Conservation (phyloP, 2,797 vertebrate species). For the Forpus xanthops region DNA sequence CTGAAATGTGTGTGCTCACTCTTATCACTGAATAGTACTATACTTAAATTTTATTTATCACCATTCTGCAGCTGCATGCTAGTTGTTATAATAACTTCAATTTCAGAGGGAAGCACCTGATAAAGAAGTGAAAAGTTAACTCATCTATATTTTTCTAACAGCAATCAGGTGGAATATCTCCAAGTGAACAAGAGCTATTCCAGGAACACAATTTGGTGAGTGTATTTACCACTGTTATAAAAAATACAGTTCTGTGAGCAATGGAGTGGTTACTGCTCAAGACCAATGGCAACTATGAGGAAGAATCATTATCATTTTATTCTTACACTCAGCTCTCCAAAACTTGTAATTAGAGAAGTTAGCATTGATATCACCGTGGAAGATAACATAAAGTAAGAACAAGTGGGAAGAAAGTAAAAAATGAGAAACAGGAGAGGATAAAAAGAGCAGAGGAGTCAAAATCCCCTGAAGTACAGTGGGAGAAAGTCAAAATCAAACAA, state of each 20-base stretch:
- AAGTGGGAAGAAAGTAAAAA: background rate
- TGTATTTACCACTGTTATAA: background rate
- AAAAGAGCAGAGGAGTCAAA: background rate
- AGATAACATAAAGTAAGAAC: background rate
- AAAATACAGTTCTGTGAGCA: background rate
- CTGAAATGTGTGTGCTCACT: background rate
- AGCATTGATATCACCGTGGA: background rate
- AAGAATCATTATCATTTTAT: background rate
- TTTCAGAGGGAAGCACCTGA: background rate
- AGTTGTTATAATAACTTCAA: background rate
- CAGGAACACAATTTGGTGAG: background rate
- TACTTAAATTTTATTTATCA: background rate
- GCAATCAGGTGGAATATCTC: background rate
- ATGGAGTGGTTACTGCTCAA: background rate
- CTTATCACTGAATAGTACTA: background rate
- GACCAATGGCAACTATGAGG: background rate
- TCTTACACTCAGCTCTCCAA: background rate
- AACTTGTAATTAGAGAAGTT: background rate
- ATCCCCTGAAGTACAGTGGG: background rate
- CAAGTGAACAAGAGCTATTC: background rate
- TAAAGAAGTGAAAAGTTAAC: background rate
- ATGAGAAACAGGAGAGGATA: background rate
- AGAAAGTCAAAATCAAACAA: background rate
- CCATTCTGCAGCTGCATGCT: background rate
- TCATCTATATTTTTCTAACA: background rate